Base-by-base conservation (phyloP, 2,113 vertebrate species). In the Amblyopsis rosae region DNA sequence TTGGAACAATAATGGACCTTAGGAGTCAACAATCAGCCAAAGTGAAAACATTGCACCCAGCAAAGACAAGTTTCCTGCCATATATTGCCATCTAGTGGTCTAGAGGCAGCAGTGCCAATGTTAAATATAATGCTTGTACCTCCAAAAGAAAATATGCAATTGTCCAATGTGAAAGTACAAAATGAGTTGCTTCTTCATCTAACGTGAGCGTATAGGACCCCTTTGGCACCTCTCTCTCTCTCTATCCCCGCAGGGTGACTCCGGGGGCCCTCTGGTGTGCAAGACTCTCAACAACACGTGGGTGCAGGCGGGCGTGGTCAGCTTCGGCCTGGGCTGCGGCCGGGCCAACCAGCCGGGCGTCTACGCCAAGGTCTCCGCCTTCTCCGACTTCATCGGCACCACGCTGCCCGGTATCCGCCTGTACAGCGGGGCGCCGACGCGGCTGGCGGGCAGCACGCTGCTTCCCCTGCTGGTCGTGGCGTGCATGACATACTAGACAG, bases 251-350 rank as follows among this genome's bases (percentile, higher is more conserved):
- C 65, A 94, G 93, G 93, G 93, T 0, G 93, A 94, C 72, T 93
- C 93, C 9, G 93, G 93, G 13, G 93, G 93, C 6, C 93, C 93
- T 0, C 86, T 94, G 9, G 89, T 93, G 32, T 94, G 92, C 70
- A 59, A 72, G 61, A 86, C 87, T 84, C 41, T 75, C 4, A 90
- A 89, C 15, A 85, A 88, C 32, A 88, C 84, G 17, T 93, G 92
- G 92, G 80, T 94, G n/a, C 93, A 93, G 77, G 92, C 88, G 0
- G 93, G 93, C 1, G 89, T 94, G 56, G 92, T 94, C 75, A 94
- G 93, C 51, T 94, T 94, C 2, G 91, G 93, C 45, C 17, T 77
- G 7, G 89, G 88, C 16, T 94, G 93, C 56, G 93, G 90, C 49
- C 33, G 57, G 0, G 0, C 9, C 3, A 93, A 93, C 77, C 67